Evolutionary conservation across 2,888 invertebrate species (phyloP).

Genomic region (Junonia oenone): DNA sequence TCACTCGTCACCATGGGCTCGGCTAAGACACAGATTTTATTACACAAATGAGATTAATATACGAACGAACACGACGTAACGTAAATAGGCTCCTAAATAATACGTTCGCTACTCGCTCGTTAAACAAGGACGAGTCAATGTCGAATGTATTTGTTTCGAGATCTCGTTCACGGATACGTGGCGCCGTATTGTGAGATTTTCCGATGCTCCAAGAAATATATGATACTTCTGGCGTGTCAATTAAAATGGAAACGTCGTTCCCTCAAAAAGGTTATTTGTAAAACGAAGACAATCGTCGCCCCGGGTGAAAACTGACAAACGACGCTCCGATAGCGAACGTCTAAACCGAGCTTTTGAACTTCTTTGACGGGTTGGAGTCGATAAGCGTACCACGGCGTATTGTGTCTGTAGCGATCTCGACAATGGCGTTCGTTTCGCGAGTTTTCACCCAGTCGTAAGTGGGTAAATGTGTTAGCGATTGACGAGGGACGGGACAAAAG

Average conservation of each 20-base stretch:
- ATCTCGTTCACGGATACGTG: constrained; percentile 26
- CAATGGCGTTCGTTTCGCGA: constrained; percentile 71
- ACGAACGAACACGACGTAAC: constrained; percentile 48
- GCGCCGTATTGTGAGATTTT: constrained; percentile 31
- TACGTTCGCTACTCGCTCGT: constrained; percentile 24
- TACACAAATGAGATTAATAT: constrained; percentile 78
- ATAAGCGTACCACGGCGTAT: constrained; percentile 59
- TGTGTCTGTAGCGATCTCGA: constrained; percentile 48
- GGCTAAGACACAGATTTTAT: constrained; percentile 78
- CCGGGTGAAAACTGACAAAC: constrained; percentile 71
- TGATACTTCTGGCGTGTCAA: constrained; percentile 47
- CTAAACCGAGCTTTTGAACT: constrained; percentile 74
- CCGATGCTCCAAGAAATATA: constrained; percentile 19
- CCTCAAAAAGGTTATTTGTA: constrained; percentile 70
- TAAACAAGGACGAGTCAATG: constrained; percentile 34
- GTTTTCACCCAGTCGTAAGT: constrained; percentile 72
- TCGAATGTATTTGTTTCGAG: constrained; percentile 34
- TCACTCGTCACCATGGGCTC: constrained; percentile 64
- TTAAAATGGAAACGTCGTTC: constrained; percentile 51
- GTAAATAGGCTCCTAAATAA: constrained; percentile 37
- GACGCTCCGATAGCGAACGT: constrained; percentile 57
- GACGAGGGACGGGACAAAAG: constrained; percentile 57
- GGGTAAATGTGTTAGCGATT: constrained; percentile 76
- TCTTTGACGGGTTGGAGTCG: constrained; percentile 68
- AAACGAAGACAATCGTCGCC: constrained; percentile 58